Base-by-base conservation (phyloP, 2,888 invertebrate species). In the Tortrix viridana region DNA sequence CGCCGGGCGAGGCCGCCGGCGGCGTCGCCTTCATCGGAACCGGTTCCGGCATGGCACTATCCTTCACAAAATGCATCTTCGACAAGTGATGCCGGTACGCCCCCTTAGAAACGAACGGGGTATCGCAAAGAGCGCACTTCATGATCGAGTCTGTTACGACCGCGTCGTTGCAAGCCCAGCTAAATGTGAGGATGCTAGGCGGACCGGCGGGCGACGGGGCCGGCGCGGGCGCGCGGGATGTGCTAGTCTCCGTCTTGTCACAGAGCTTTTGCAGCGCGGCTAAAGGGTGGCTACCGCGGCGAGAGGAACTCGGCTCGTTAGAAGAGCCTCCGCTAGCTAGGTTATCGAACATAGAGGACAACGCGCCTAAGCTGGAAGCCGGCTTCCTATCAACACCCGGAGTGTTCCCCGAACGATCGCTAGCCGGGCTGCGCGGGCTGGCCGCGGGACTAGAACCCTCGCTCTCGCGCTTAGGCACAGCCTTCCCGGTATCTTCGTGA, bases 41-140 rank as follows among this genome's bases (percentile, higher is more conserved):
- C 1, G 96, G 95, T 80, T 97, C 96, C 4, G 96, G 96, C 74
- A 96, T 94, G 32, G 95, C 95, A n/a, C 97, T 96, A 78, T 98
- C 98, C 84, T 98, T 98, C 64, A 98, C 97, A 82, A 98, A 98
- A 86, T 98, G 98, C 95, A 97, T 97, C 89, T 98, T 98, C 52
- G 97, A 98, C 75, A 98, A 92, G 80, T 99, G 99, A 86, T 98
- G 98, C 77, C 99, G 94, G 88, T 98, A 98, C 12, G 98, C 98
- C 59, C 98, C 98, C 89, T 98, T 98, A 44, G 98, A 98, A 72
- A 98, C 97, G 85, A 98, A 98, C 23, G 98, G 97, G 22, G 98
- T 98, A 88, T 98, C 98, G 92, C 98, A 98, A 80, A 97, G 96
- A 59, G 98, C 97, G 88, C 98, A 98, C 87, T 98, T 98, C 95